Conservation (phyloP, 2,888 invertebrate genomes). For the Yponomeuta malinellus region DNA sequence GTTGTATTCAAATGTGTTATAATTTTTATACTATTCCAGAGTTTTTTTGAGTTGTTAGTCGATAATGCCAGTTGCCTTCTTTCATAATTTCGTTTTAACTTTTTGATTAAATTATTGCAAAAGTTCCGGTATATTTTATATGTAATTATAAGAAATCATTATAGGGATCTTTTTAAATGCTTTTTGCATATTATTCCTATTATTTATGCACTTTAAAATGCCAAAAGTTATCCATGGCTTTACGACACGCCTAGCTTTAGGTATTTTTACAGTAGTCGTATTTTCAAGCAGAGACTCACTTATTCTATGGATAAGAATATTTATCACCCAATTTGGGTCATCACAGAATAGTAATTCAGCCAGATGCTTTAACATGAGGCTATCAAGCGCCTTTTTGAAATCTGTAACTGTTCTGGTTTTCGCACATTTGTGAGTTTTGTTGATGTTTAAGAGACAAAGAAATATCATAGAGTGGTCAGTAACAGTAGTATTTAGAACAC, state of each 20-base stretch:
- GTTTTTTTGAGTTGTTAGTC: not conserved
- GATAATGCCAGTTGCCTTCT: conserved; percentile 10
- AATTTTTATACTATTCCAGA: not conserved
- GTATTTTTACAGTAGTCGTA: not conserved
- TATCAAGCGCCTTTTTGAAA: conserved; percentile 13
- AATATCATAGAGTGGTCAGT: conserved; percentile 17
- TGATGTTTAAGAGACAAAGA: not conserved
- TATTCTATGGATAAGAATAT: conserved; percentile 11
- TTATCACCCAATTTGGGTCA: conserved; percentile 14
- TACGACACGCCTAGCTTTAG: conserved; percentile 16
- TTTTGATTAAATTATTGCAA: conserved; percentile 21
- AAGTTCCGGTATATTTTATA: conserved; percentile 20
- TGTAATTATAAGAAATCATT: conserved; percentile 15
- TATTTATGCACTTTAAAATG: conserved; percentile 20
- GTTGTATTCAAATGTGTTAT: not conserved
- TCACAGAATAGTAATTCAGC: conserved; percentile 7
- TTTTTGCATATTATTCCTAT: conserved; percentile 19
- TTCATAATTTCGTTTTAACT: conserved; percentile 20
- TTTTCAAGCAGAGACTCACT: not conserved
- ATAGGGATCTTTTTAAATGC: conserved; percentile 13
- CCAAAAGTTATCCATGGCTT: conserved; percentile 20
- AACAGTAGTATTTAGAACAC: conserved; percentile 17
- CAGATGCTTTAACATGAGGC: conserved; percentile 8
- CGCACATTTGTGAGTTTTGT: not conserved
- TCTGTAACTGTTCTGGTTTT: not conserved